These are phyloP conservation scores for Charadrius vociferus DNA, from an alignment of 2,113 vertebrate species.

Conservation along the genomic window DNA sequence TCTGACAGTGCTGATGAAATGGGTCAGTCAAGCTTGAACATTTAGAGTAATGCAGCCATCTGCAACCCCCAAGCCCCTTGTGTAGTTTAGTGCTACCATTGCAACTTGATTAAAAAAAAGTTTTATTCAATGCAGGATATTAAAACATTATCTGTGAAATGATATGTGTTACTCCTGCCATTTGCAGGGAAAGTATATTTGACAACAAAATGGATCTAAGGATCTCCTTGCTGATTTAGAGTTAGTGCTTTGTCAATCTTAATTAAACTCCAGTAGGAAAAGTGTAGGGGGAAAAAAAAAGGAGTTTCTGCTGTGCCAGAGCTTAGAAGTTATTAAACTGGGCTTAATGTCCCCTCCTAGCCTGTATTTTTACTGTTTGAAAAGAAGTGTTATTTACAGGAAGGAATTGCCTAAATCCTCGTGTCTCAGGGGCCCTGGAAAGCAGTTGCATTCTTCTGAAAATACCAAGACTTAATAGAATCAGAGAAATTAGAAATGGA, in stretches of 20 bases:
- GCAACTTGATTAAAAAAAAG: slow-evolving; percentile 88
- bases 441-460: slow-evolving; percentile 40
- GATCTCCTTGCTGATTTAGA: slow-evolving; percentile 68
- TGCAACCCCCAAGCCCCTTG: slow-evolving; percentile 83
- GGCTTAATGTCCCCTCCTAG: slow-evolving; percentile 22
- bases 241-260: slow-evolving; percentile 72
- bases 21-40: slow-evolving; percentile 94
- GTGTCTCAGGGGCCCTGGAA: slow-evolving; percentile 38
- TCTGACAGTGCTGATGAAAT: slow-evolving; percentile 97
- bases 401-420: slow-evolving; percentile 53
- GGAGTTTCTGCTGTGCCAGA: slow-evolving; percentile 27
- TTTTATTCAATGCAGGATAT: slow-evolving; percentile 84
- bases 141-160: slow-evolving; percentile 85
- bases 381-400: slow-evolving; percentile 61
- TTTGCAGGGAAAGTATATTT: slow-evolving; percentile 72
- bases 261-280: slow-evolving; percentile 65
- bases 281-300: not conserved
- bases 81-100: slow-evolving; percentile 79
- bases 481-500: slow-evolving; percentile 64
- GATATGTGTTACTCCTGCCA: slow-evolving; percentile 77
- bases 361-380: slow-evolving; percentile 27
- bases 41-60: slow-evolving; percentile 87
- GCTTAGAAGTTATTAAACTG: slow-evolving; percentile 54
- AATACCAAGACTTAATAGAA: slow-evolving; percentile 35
- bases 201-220: slow-evolving; percentile 77